phyloP scores from a whole-genome alignment of 2,888 invertebrate species.

The Epinotia nisella region DNA sequence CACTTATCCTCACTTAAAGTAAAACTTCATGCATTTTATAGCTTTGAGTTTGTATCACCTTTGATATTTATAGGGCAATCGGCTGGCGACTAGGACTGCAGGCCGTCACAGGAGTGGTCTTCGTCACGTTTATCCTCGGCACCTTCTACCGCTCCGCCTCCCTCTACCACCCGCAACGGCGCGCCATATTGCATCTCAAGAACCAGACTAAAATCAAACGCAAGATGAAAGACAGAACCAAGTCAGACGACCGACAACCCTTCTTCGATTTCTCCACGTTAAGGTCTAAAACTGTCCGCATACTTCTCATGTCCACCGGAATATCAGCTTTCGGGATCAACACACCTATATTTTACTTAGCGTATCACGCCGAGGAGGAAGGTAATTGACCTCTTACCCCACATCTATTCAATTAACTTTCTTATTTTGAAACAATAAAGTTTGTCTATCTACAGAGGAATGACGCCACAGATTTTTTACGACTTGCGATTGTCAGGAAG shows the following conservation, averaged over 20 bases:
- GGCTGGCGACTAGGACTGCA: constrained; percentile 94
- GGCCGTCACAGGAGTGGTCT: constrained; percentile 93
- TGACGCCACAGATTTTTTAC: constrained; percentile 45
- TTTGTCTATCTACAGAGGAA: constrained; percentile 38
- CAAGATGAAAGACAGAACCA: constrained; percentile 92
- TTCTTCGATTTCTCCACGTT: constrained; percentile 95
- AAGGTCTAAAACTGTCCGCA: constrained; percentile 93
- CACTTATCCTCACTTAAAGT: not conserved
- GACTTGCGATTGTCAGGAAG: constrained; percentile 36
- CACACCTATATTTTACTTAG: constrained; percentile 93
- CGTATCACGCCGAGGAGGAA: constrained; percentile 91
- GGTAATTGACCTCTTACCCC: constrained; percentile 67
- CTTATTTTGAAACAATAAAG: constrained; percentile 35
- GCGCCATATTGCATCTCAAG: constrained; percentile 94
- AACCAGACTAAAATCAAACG: constrained; percentile 90
- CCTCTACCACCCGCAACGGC: constrained; percentile 93
- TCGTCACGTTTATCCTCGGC: constrained; percentile 92
- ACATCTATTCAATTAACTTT: constrained; percentile 36
- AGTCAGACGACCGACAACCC: constrained; percentile 90
- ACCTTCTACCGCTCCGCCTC: constrained; percentile 95
- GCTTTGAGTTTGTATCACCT: not conserved
- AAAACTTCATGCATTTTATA: not conserved
- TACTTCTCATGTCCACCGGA: constrained; percentile 91
- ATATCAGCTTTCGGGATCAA: constrained; percentile 93
- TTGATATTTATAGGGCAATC: constrained; percentile 85